Conservation (phyloP, 1,140 invertebrate genomes). For the Trichonephila clavipes region DNA sequence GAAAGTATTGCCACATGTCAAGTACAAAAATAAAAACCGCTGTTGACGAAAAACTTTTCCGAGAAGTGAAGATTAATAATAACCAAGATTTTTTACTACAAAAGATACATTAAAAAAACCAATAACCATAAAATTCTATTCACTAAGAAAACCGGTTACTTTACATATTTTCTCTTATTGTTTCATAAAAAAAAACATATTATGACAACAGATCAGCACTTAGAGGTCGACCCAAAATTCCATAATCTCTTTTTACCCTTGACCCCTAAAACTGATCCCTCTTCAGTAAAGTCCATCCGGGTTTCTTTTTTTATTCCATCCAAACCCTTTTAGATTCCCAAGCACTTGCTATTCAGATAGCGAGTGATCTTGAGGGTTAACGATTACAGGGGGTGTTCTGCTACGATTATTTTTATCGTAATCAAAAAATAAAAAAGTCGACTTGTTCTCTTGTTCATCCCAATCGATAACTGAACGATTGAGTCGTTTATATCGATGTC, state of each 20-base stretch:
- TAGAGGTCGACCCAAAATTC: constrained; percentile 33
- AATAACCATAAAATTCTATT: constrained; percentile 6
- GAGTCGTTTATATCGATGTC: constrained; percentile 56
- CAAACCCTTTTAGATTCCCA: constrained; percentile 1
- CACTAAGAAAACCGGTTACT: constrained; percentile 15
- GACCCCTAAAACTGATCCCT: constrained; percentile 1
- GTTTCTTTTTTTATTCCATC: neutral
- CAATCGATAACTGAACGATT: constrained; percentile 56
- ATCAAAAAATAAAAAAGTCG: neutral
- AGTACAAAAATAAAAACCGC: no score
- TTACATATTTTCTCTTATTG: neutral
- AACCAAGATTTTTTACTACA: neutral
- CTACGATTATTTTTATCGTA: constrained; percentile 41
- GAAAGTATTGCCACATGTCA: no score
- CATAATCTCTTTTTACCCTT: constrained; percentile 26
- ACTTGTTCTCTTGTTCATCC: neutral
- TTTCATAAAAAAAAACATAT: neutral
- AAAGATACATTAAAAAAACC: neutral
- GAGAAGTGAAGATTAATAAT: neutral
- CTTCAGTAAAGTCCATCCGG: neutral
- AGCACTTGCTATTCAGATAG: constrained; percentile 47
- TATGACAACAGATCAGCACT: constrained; percentile 11
- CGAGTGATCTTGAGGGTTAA: constrained; percentile 56
- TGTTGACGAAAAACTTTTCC: neutral
- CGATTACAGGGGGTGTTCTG: constrained; percentile 27